phyloP scores from a whole-genome alignment of 1,140 invertebrate species.

The Drosophila chauvacae region DNA sequence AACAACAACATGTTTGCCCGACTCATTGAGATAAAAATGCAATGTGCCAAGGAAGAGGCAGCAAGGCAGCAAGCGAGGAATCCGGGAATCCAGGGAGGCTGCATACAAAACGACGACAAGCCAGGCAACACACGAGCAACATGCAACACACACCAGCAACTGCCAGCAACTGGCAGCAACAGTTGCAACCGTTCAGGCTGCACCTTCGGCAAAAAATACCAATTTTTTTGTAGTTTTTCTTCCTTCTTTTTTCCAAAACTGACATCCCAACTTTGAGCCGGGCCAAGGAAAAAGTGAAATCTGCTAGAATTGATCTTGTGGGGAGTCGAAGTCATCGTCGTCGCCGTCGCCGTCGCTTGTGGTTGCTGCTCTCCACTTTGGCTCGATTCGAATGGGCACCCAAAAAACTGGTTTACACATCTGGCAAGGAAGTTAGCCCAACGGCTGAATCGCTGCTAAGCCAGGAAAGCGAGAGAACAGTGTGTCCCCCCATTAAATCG shows the following conservation, averaged over 20 bases:
- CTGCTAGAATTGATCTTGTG: slow-evolving; percentile 82
- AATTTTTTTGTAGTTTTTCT: not conserved
- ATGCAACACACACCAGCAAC: slow-evolving; percentile 30
- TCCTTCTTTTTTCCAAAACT: slow-evolving; percentile 32
- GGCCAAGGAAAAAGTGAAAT: slow-evolving; percentile 75
- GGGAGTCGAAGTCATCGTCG: slow-evolving; percentile 68
- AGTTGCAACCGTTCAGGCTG: slow-evolving; percentile 77
- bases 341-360: slow-evolving; percentile 20
- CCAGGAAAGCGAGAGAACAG: slow-evolving; percentile 30
- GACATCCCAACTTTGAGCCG: slow-evolving; percentile 64
- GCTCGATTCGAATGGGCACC: slow-evolving; percentile 46
- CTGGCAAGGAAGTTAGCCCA: slow-evolving; percentile 63
- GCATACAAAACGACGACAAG: slow-evolving; percentile 67
- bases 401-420: slow-evolving; percentile 72
- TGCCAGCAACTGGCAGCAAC: slow-evolving; percentile 51
- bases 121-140: slow-evolving; percentile 68
- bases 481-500: slow-evolving; percentile 16
- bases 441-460: slow-evolving; percentile 33
- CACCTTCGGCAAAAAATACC: slow-evolving; percentile 56
- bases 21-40: slow-evolving; percentile 81
- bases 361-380: slow-evolving; percentile 26
- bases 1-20: slow-evolving; percentile 68
- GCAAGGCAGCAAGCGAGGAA: slow-evolving; percentile 16
- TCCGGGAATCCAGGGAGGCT: slow-evolving; percentile 51
- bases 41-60: slow-evolving; percentile 33